Evolutionary conservation across 2,888 invertebrate genomes (phyloP), one percentile per base, ranked within the genome.

Genomic region (Torymus aiolomorphi): DNA sequence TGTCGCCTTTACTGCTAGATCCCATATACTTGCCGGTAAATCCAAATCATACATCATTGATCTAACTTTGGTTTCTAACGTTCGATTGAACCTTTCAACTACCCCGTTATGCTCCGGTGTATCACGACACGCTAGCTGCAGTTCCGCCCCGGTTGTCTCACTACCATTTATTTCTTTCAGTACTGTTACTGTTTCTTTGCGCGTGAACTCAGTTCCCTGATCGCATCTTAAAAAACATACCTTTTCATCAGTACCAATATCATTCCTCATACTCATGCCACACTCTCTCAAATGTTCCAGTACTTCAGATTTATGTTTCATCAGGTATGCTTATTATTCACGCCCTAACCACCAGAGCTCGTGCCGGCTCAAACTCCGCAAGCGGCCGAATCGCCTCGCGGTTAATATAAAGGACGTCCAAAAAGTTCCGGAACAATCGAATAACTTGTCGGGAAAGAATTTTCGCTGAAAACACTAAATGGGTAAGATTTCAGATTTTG

Each of bases 1-100:
- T 56, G 83, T 82, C 52, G 76, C 75, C 56, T 80, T 80, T 11
- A 76, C 78, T n/a, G 83, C 83, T 71, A 84, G 66, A 61, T 78
- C 78, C 83, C 84, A 83, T 82, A 84, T 84, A 14, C 63, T 80
- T 52, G 72, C 63, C 56, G 78, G 82, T 66, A 78, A 70, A 51
- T 74, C n/a, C n/a, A n/a, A n/a, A n/a, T n/a, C n/a, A n/a, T n/a
- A n/a, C n/a, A n/a, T n/a, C n/a, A n/a, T n/a, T n/a, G n/a, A n/a
- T n/a, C n/a, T n/a, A n/a, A n/a, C n/a, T n/a, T n/a, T n/a, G n/a
- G n/a, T n/a, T n/a, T n/a, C n/a, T n/a, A n/a, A n/a, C n/a, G n/a
- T n/a, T n/a, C n/a, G n/a, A 3, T 56, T n/a, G 2, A 56, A 56
- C 14, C 14, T n/a, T 13, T 14, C n/a, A 56, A n/a, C 13, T 14